Conservation (phyloP, 2,797 vertebrate species). For the Scleropages formosus region DNA sequence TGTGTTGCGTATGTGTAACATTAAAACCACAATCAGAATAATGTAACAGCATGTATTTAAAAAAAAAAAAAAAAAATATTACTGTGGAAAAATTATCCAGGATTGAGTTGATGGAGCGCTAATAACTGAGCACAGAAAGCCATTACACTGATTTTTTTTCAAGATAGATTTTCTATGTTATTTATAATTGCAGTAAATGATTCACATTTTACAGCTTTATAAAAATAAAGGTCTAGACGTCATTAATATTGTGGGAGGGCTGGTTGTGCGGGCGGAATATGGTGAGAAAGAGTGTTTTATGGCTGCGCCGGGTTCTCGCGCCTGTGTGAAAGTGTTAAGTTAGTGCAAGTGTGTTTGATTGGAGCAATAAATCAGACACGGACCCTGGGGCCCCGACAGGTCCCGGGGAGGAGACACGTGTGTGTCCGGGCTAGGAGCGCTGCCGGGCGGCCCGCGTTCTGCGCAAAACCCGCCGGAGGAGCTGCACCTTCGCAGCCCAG, state of each 20-base stretch:
- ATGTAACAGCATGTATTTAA: background rate
- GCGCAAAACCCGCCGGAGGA: slow-evolving; percentile 49
- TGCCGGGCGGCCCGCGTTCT: slow-evolving; percentile 55
- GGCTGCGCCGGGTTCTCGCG: slow-evolving; percentile 64
- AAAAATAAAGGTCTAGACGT: slow-evolving; percentile 26
- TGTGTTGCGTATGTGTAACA: too few relatives aligned
- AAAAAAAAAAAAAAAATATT: too few relatives aligned
- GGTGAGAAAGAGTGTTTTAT: slow-evolving; percentile 62
- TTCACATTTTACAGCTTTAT: slow-evolving; percentile 30
- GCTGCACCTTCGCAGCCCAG: background rate
- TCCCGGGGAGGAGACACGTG: slow-evolving; percentile 76
- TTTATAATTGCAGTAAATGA: slow-evolving; percentile 26
- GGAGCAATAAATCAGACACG: slow-evolving; percentile 78
- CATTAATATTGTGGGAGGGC: slow-evolving; percentile 38
- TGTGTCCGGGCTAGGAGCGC: slow-evolving; percentile 64
- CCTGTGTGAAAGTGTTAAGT: slow-evolving; percentile 76
- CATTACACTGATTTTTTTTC: background rate
- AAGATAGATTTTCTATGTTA: slow-evolving; percentile 30
- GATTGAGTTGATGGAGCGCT: too few relatives aligned
- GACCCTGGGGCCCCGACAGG: slow-evolving; percentile 58
- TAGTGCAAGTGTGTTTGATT: slow-evolving; percentile 70
- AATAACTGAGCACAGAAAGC: too few relatives aligned
- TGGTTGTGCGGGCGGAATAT: slow-evolving; percentile 48
- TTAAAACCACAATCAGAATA: background rate
- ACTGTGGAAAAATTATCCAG: too few relatives aligned